phyloP scores from a whole-genome alignment of 2,797 vertebrate species.

The Acanthis flammea region DNA sequence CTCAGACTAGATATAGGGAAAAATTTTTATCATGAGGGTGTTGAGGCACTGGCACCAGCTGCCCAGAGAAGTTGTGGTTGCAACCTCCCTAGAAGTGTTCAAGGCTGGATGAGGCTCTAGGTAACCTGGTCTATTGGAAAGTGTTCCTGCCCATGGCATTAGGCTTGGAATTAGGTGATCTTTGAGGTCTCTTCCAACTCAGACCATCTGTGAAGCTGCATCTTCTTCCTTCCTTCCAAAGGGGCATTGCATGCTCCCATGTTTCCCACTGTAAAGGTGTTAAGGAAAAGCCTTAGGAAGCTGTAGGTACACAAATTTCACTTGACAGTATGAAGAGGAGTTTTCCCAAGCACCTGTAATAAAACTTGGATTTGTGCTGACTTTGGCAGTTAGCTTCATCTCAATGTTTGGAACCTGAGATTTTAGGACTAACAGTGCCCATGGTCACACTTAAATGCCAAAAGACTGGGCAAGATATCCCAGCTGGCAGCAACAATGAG shows the following conservation, averaged over 20 bases:
- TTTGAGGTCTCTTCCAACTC: not conserved
- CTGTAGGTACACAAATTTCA: not conserved
- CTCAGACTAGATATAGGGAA: not conserved
- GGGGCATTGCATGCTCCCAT: not conserved
- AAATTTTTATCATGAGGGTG: fast-evolving
- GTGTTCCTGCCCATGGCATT: not conserved
- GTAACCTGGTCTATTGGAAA: not conserved
- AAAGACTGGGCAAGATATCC: not conserved
- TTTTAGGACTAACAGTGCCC: not conserved
- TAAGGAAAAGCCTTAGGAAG: not conserved
- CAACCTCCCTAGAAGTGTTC: fast-evolving
- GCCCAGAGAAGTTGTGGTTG: not conserved
- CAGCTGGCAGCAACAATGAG: not conserved
- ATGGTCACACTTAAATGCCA: not conserved
- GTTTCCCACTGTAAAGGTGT: not conserved
- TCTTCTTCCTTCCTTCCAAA: not conserved
- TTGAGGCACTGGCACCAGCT: not conserved
- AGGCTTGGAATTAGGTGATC: not conserved
- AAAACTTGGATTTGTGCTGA: not conserved
- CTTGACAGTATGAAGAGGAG: not conserved
- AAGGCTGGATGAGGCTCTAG: not conserved
- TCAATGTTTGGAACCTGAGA: not conserved
- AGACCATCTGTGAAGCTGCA: not conserved
- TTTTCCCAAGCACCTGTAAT: not conserved
- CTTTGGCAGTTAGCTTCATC: not conserved